Evolutionary conservation across 2,113 vertebrate species (phyloP), one percentile per base, ranked within the genome.

Genomic region (Smithornis capensis): DNA sequence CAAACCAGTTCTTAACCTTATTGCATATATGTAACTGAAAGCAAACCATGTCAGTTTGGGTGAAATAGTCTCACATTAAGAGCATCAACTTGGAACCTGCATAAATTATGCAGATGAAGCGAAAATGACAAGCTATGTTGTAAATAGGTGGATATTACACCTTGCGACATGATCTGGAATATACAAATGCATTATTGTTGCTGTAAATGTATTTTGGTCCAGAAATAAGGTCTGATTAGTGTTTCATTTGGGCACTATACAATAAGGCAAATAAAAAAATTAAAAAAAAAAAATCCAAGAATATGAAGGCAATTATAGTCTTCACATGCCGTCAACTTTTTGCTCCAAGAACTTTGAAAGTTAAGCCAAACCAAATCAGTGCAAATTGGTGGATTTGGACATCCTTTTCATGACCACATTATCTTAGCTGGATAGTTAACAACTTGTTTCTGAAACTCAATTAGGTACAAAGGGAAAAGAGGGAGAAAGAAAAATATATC

Each of bases 391-490:
- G 97, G 98, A 98, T 98, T 98, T 98, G 97, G 98, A 98, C 98
- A 98, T 98, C 98, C 98, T 98, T 98, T 98, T 98, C 98, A 96
- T 89, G 97, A 98, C 98, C 98, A 97, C 98, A 98, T 99, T 98
- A 97, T 98, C 98, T 97, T 98, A 98, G 98, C 94, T 98, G 97
- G 97, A 98, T 97, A 97, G 95, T 97, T 98, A 98, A 97, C 97
- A 96, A 98, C 98, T 99, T 99, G 98, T 98, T 98, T 98, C 98
- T 98, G 98, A 98, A 98, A 98, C 98, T 92, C 96, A 98, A 97
- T 98, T 98, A 96, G 95, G 90, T 52, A 47, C 86, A 87, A 76
- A 97, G 94, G 94, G 87, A n/a, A 62, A n/a, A 42, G 44, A 60
- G n/a, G 35, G 45, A 63, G 18, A 83, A 8, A 77, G 23, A 53